Conservation (phyloP, 2,113 vertebrate genomes). For the Esox niger region DNA sequence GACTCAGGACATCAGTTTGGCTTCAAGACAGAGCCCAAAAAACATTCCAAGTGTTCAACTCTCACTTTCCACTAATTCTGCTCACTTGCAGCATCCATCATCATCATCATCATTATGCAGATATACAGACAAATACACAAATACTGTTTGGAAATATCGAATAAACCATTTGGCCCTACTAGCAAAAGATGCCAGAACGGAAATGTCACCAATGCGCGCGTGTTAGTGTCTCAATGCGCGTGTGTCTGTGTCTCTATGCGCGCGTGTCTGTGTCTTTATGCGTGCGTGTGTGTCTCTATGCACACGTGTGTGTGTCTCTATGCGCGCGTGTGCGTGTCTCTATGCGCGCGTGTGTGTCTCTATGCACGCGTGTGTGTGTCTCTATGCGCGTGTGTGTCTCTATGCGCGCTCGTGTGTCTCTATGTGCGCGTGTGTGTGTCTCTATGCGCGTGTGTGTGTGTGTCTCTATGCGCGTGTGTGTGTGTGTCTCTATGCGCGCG, state of each 20-base stretch:
- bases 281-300: constrained; percentile 2
- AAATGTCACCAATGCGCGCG: no score
- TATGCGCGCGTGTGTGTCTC: neutral
- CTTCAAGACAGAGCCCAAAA: constrained; percentile 53
- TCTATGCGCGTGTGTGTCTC: neutral
- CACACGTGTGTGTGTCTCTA: no score
- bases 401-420: neutral
- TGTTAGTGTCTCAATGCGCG: neutral
- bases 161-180: no score
- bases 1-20: constrained; percentile 33
- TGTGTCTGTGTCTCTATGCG: constrained; percentile 3
- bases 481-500: neutral
- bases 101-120: constrained; percentile 41
- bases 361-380: constrained; percentile 1
- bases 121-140: no score
- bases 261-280: neutral
- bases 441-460: neutral
- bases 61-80: constrained; percentile 59
- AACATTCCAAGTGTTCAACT: constrained; percentile 51
- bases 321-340: neutral
- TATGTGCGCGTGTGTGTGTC: neutral
- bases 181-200: no score
- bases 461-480: neutral
- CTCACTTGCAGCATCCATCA: constrained; percentile 48
- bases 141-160: no score